These are phyloP conservation scores for Polydrusus cervinus DNA, from an alignment of 2,888 invertebrate species.

Conservation along the genomic window DNA sequence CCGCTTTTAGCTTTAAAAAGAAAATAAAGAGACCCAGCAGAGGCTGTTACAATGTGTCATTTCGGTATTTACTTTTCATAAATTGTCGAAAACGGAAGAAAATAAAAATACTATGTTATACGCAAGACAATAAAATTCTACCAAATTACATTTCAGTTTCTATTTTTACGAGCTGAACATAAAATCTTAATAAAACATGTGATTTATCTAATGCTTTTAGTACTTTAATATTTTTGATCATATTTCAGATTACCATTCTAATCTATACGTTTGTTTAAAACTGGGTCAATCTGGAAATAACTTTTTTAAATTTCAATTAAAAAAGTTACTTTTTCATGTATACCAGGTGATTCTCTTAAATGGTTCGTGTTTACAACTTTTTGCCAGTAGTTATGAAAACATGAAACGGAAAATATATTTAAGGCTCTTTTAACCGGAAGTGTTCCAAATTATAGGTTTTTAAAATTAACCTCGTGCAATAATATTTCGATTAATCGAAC, in stretches of 20 bases:
- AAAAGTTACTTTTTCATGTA: too few relatives aligned
- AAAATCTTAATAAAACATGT: slow-evolving; percentile 14
- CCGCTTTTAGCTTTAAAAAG: too few relatives aligned
- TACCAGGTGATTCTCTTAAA: too few relatives aligned
- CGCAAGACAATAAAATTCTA: slow-evolving; percentile 3
- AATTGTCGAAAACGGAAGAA: background rate
- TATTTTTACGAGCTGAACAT: slow-evolving; percentile 11
- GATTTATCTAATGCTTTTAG: slow-evolving; percentile 6
- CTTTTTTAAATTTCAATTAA: background rate
- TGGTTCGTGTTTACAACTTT: too few relatives aligned
- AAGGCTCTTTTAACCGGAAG: too few relatives aligned
- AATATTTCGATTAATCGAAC: too few relatives aligned
- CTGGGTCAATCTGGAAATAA: background rate
- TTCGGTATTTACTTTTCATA: slow-evolving; percentile 1
- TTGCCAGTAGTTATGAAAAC: too few relatives aligned
- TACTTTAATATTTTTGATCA: slow-evolving; percentile 5
- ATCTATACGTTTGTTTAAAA: background rate
- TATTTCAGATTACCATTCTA: slow-evolving; percentile 7
- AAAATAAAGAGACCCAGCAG: too few relatives aligned
- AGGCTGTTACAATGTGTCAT: background rate
- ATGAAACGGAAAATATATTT: too few relatives aligned
- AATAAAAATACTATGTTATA: slow-evolving; percentile 16
- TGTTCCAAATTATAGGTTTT: too few relatives aligned
- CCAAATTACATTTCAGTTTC: slow-evolving; percentile 5
- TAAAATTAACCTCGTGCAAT: too few relatives aligned